Conservation (phyloP, 2,797 vertebrate genomes). For the Phoebastria nigripes region DNA sequence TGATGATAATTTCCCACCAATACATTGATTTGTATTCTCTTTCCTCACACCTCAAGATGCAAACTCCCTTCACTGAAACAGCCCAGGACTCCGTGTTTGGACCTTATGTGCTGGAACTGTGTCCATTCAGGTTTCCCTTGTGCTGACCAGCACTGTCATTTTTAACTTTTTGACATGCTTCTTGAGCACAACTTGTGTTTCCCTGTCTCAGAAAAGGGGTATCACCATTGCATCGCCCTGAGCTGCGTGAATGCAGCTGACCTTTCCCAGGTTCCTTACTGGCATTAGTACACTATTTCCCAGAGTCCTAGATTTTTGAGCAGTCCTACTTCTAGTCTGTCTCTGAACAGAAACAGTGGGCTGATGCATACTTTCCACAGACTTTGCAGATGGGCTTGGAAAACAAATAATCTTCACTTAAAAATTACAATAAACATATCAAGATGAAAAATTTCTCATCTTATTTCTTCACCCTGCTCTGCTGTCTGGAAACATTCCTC, state of each 20-base stretch:
- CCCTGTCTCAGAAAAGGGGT: neutral
- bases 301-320: neutral
- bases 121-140: neutral
- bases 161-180: neutral
- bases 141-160: neutral
- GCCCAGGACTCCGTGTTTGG: neutral
- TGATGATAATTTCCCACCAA: neutral
- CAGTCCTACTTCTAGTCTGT: neutral
- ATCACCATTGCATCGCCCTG: neutral
- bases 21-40: neutral
- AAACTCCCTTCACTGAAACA: neutral
- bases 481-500: neutral
- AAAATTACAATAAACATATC: neutral
- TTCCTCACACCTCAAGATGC: neutral
- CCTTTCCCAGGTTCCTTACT: neutral
- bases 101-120: neutral
- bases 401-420: neutral
- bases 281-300: neutral
- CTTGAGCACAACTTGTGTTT: neutral
- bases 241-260: neutral
- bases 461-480: neutral
- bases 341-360: neutral
- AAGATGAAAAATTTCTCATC: neutral
- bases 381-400: neutral
- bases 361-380: neutral